Conservation (phyloP, 2,113 vertebrate species). For the Bubo bubo region DNA sequence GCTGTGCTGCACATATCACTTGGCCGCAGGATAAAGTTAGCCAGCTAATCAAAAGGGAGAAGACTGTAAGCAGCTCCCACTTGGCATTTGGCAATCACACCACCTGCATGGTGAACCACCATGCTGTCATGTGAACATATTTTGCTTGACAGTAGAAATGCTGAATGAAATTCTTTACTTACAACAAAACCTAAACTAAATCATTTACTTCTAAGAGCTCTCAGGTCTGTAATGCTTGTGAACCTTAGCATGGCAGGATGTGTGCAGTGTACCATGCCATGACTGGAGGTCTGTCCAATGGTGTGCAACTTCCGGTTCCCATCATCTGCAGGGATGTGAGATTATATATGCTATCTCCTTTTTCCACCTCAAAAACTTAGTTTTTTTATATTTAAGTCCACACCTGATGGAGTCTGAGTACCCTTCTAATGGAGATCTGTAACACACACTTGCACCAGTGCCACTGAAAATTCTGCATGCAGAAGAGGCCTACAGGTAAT, state of each 20-base stretch:
- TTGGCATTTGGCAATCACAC: not conserved
- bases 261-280: not conserved
- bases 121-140: not conserved
- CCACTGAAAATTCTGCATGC: not conserved
- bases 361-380: not conserved
- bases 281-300: not conserved
- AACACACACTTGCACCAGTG: not conserved
- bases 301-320: not conserved
- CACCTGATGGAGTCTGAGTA: not conserved
- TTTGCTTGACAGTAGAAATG: not conserved
- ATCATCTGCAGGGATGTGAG: not conserved
- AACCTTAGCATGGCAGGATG: not conserved
- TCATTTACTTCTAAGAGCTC: not conserved
- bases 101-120: not conserved
- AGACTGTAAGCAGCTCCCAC: not conserved
- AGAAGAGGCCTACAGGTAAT: not conserved
- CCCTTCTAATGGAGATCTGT: not conserved
- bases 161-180: not conserved
- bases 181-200: not conserved
- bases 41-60: not conserved
- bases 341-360: not conserved
- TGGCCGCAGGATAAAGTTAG: not conserved
- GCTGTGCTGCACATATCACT: not conserved
- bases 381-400: not conserved
- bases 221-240: not conserved